Base-by-base conservation (phyloP, 2,113 vertebrate species). In the Tautogolabrus adspersus region DNA sequence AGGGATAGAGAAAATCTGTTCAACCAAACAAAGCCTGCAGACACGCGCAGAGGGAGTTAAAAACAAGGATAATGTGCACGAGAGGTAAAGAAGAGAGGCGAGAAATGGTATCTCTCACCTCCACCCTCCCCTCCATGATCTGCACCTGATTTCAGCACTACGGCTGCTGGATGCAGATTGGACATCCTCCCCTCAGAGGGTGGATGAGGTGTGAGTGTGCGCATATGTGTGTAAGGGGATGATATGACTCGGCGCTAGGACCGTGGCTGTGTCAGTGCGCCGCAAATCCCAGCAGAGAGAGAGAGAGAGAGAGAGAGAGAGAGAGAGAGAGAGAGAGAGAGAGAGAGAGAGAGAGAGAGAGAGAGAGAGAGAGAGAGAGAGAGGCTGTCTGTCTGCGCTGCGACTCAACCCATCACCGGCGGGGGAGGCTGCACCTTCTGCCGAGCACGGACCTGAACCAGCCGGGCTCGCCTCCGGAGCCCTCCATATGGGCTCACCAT, bases 401-500 rank as follows among this genome's bases (percentile, higher is more conserved):
- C 71, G 76, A 82, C 85, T 85, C 77, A 19, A 52, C 68, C 76
- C 89, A 89, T 92, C 93, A 89, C 81, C 87, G 72, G 83, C 75
- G 73, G 79, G 69, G 67, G 78, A 67, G 77, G 83, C 74, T 68
- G 90, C 79, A 71, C 81, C 75, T 72, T 68, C 70, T 26, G 65
- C 73, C 23, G 85, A 51, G 57, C 66, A 63, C 72, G 69, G 84
- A 88, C 79, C 82, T 84, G 77, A 86, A 68, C 74, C 87, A 80
- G 70, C 74, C 75, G 77, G 86, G 82, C 88, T 85, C 84, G 65
- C 82, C 83, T 84, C 77, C 72, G 76, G 80, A 79, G 90, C 86
- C 85, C 92, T 92, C 89, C 94, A 11, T 91, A 94, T 94, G 94
- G 94, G 87, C 92, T 94, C 95, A 96, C 93, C 92, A 99, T 99